Base-by-base conservation (phyloP, 2,888 invertebrate genomes). In the Lithophane semibrunnea region DNA sequence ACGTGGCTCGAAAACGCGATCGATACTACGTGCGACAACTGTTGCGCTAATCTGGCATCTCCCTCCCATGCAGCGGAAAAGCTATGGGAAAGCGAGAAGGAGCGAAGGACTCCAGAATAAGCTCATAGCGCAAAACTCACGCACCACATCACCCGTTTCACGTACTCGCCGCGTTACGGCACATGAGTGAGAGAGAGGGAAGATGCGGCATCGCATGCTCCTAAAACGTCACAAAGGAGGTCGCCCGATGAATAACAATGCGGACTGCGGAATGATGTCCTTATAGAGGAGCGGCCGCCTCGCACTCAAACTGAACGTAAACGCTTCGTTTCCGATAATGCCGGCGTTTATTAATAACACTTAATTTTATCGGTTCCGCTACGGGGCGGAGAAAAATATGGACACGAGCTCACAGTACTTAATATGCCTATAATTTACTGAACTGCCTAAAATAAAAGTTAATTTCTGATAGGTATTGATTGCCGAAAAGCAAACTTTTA, bases 221-320 rank as follows among this genome's bases (percentile, higher is more conserved):
- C 93, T 93, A 92, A 94, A 94, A 94, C 95, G 95, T 95, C 94
- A 94, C 93, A 93, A 95, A 95, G 93, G 95, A 95, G 96, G 96
- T 95, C 96, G 95, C 91, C 91, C 91, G 94, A 95, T 95, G 96
- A 96, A 96, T 95, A 96, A 96, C 96, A 96, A 96, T 96, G 96
- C 96, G 95, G 95, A 96, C 95, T 96, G 96, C 96, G 96, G 95
- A 95, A 94, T 94, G 93, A 94, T 94, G 95, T 95, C 95, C 95
- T 95, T 93, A 94, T 90, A 90, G 93, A 93, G 92, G 90, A 90
- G 87, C 88, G 84, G 89, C 76, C 88, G 80, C 82, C 84, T 67
- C 77, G 77, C 74, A 4, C 69, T 61, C 75, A 68, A 65, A 58
- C 76, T 42, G 1, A 72, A 88, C 83, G 88, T 84, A 82, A 79